phyloP scores from a whole-genome alignment of 2,113 vertebrate species.

The Lanius ludovicianus region DNA sequence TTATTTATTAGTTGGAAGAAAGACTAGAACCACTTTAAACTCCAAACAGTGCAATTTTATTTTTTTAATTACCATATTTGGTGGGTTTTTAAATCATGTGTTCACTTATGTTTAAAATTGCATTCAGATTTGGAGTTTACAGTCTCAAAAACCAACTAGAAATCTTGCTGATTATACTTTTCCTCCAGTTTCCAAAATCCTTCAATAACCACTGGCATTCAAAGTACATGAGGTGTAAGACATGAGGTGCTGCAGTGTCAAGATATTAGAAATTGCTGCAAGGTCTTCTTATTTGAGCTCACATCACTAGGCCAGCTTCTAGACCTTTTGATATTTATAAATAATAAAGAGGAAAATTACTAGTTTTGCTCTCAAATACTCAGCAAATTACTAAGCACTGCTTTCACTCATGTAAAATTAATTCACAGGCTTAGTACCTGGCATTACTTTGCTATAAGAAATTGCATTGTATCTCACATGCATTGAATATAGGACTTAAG shows the following conservation, averaged over 20 bases:
- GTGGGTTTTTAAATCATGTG: background rate
- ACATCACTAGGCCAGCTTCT: background rate
- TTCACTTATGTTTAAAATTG: background rate
- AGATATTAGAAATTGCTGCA: slow-evolving; percentile 27
- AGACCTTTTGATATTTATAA: slow-evolving; percentile 57
- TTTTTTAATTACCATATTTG: background rate
- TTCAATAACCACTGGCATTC: slow-evolving; percentile 16
- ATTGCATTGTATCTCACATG: slow-evolving; percentile 60
- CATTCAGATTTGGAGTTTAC: background rate
- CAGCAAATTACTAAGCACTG: slow-evolving; percentile 55
- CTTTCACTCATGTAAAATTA: slow-evolving; percentile 59
- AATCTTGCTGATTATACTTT: background rate
- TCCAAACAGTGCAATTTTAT: background rate
- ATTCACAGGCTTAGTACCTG: slow-evolving; percentile 27
- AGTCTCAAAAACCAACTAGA: background rate
- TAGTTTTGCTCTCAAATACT: slow-evolving; percentile 57
- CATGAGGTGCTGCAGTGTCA: background rate
- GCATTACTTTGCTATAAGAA: slow-evolving; percentile 57
- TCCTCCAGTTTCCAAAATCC: background rate
- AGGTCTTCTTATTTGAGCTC: slow-evolving; percentile 25
- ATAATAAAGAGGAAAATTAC: slow-evolving; percentile 60
- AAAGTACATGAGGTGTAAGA: background rate
- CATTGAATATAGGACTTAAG: slow-evolving; percentile 54
- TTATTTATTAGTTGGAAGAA: background rate
- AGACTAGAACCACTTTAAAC: background rate